phyloP scores from a whole-genome alignment of 2,113 vertebrate genomes.

The Carlito syrichta region DNA sequence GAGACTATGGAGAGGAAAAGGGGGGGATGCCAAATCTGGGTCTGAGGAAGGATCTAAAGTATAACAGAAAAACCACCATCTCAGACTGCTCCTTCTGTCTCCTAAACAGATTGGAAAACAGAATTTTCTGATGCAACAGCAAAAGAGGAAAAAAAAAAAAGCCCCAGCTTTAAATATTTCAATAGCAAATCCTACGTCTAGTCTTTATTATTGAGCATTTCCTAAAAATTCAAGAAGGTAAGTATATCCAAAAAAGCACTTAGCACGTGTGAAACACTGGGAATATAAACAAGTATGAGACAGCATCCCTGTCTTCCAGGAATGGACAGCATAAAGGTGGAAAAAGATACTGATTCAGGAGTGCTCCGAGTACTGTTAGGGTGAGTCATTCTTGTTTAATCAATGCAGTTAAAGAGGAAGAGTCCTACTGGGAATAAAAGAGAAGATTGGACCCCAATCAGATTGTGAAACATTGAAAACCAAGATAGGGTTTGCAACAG shows the following conservation, averaged over 20 bases:
- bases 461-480: no score
- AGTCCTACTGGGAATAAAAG: not conserved
- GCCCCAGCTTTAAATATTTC: not conserved
- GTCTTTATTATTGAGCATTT: not conserved
- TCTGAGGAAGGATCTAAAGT: not conserved
- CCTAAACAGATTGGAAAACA: not conserved
- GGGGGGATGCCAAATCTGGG: no score
- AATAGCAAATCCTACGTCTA: not conserved
- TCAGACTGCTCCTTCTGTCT: not conserved
- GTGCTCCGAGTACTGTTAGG: not conserved
- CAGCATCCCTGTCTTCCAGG: fast-evolving
- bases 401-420: not conserved
- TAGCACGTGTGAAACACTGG: no score
- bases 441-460: not conserved
- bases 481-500: fast-evolving
- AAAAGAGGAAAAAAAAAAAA: not conserved
- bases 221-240: not conserved
- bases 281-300: not conserved
- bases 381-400: no score
- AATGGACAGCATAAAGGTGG: not conserved
- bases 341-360: no score
- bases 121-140: not conserved
- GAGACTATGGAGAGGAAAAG: not conserved
- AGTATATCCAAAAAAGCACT: not conserved
- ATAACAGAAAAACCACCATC: not conserved